Evolutionary conservation across 30 jellyfish, hydroid and myxozoan genomes (phyloP).

Genomic region (Turritopsis rubra): DNA sequence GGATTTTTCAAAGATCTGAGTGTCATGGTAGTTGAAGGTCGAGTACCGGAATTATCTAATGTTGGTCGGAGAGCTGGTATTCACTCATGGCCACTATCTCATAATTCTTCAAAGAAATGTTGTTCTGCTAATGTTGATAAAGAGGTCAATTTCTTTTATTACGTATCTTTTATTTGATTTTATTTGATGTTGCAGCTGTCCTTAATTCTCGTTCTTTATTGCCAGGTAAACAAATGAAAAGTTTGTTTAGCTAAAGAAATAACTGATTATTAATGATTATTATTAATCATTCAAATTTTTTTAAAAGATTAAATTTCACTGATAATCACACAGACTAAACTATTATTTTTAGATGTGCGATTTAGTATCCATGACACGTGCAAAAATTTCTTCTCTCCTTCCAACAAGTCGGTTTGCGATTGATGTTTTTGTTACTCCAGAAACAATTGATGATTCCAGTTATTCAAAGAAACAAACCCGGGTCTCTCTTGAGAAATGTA

Average conservation of each 20-base stretch:
- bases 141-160: not conserved
- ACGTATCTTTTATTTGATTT: too few species aligned
- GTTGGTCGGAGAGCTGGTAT: conserved; percentile 70
- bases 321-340: not conserved
- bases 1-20: conserved; percentile 72
- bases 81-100: conserved; percentile 94
- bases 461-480: not conserved
- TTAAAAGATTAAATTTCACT: not conserved
- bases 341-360: conserved; percentile 45
- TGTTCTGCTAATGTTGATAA: conserved; percentile 22
- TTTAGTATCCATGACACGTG: conserved; percentile 50
- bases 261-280: too few species aligned
- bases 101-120: conserved; percentile 52
- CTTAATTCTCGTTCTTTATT: too few species aligned
- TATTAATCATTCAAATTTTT: too few species aligned
- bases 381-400: conserved; percentile 15
- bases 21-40: conserved; percentile 77
- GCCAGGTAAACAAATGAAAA: too few species aligned
- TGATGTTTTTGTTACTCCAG: conserved; percentile 57
- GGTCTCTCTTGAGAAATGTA: conserved; percentile 10
- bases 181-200: not conserved
- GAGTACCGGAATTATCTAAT: conserved; percentile 68
- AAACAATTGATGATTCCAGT: conserved; percentile 12
- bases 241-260: not conserved
- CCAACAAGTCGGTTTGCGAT: conserved; percentile 28